A percentile compares a stretch with the other conserved stretches of the same genome.
Conservation (phyloP, 2,113 vertebrate genomes). For the Desmodus rotundus region DNA sequence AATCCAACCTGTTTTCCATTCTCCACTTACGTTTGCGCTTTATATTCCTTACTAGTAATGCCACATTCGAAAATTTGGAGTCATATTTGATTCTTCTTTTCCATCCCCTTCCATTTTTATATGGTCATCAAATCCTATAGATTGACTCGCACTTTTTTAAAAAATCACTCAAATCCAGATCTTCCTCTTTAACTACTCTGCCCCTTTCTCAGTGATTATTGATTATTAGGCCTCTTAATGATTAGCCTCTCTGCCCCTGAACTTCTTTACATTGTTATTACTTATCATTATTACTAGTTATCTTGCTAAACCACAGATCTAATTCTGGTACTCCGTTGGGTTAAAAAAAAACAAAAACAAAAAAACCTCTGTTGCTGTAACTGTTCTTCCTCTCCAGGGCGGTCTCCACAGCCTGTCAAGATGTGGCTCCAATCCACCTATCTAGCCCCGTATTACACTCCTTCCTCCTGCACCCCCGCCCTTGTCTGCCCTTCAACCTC, state of each 20-base stretch:
- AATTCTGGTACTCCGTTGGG: background rate
- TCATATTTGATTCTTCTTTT: background rate
- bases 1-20: background rate
- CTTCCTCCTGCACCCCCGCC: background rate
- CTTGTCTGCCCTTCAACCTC: background rate
- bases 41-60: background rate
- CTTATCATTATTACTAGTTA: background rate
- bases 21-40: background rate
- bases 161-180: background rate
- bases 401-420: background rate
- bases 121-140: background rate
- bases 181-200: background rate
- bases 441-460: background rate
- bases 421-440: background rate
- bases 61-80: background rate
- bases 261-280: background rate
- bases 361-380: background rate
- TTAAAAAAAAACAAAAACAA: background rate
- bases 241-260: background rate
- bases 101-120: background rate
- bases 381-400: background rate
- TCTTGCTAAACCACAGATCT: background rate
- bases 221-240: background rate
- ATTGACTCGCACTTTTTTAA: background rate
- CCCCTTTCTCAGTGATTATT: background rate